Percentiles rank a stretch among this genome's conserved stretches.
Evolutionary conservation across 2,797 vertebrate genomes (phyloP).

Genomic region (Falco peregrinus): DNA sequence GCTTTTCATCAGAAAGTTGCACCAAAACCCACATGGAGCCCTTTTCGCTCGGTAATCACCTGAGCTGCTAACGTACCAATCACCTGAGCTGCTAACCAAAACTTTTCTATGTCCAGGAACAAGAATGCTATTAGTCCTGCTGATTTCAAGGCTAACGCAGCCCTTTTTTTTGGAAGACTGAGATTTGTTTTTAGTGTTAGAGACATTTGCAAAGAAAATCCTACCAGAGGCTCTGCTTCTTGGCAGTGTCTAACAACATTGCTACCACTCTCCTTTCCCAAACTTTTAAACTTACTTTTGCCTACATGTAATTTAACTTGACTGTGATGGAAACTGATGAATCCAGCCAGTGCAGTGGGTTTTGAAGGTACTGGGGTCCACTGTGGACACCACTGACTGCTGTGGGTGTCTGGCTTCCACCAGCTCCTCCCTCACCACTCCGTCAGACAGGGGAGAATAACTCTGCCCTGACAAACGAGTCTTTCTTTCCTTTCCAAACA

Average conservation of each 20-base stretch:
- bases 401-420: neutral
- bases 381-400: neutral
- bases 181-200: neutral
- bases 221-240: neutral
- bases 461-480: neutral
- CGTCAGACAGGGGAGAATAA: neutral
- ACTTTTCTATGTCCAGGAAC: neutral
- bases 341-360: fast-evolving
- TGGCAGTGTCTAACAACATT: fast-evolving
- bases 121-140: neutral
- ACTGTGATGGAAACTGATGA: neutral
- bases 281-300: neutral
- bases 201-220: neutral
- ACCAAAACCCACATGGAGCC: neutral
- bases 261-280: neutral
- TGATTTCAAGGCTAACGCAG: neutral
- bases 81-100: neutral
- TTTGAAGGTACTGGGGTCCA: fast-evolving
- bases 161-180: neutral
- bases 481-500: neutral
- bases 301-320: neutral
- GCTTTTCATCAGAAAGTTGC: neutral
- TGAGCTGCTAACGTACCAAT: neutral
- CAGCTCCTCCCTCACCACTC: neutral
- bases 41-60: neutral